Conservation (phyloP, 35 echinoderm and acorn worm genomes). For the Heliocidaris erythrogramma region DNA sequence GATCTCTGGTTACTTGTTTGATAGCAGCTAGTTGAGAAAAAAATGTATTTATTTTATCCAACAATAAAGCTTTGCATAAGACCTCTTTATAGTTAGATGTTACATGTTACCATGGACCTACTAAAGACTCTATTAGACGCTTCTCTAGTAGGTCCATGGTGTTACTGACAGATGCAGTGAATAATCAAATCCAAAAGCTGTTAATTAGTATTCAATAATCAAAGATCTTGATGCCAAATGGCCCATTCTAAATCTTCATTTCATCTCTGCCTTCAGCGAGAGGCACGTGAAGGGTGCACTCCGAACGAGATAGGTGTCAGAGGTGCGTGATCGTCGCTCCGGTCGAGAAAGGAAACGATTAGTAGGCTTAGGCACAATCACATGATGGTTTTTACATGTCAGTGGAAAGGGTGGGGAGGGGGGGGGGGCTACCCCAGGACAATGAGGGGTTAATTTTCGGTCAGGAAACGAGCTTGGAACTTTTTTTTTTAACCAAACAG, state of each 20-base stretch:
- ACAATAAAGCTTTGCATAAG: neutral
- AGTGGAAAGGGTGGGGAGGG: neutral
- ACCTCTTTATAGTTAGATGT: neutral
- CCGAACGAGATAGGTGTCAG: neutral
- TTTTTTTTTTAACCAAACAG: neutral
- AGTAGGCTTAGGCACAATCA: neutral
- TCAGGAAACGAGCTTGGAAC: neutral
- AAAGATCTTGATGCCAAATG: neutral
- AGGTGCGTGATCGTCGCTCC: neutral
- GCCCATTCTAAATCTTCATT: neutral
- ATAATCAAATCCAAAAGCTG: neutral
- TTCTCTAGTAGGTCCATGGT: too few relatives aligned
- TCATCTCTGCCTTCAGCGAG: neutral
- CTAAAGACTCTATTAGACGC: too few relatives aligned
- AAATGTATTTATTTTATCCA: neutral
- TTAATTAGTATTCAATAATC: neutral
- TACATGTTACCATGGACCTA: too few relatives aligned
- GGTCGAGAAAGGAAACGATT: neutral
- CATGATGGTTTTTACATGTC: neutral
- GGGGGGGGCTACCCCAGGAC: neutral
- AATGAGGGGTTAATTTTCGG: neutral
- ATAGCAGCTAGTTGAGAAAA: too few relatives aligned
- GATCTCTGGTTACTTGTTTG: too few relatives aligned
- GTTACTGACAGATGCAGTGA: neutral
- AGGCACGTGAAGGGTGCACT: neutral